Evolutionary conservation across 2,797 vertebrate species (phyloP).

Genomic region (Sebastes steindachneri): DNA sequence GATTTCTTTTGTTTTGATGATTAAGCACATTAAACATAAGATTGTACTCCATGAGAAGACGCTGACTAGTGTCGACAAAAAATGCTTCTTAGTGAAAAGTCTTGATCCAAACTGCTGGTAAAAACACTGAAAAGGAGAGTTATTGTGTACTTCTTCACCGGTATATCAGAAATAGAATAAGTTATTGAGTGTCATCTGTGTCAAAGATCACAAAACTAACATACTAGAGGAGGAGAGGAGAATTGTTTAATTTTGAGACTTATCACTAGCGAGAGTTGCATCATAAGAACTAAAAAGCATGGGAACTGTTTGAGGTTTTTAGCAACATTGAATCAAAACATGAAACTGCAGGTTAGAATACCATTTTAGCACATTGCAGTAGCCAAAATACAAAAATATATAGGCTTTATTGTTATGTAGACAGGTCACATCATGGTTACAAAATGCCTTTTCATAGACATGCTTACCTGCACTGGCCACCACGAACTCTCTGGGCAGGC

Average conservation of each 20-base stretch:
- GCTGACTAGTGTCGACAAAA: neutral
- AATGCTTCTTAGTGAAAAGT: neutral
- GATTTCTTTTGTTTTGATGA: neutral
- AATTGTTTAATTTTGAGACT: neutral
- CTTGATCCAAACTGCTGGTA: neutral
- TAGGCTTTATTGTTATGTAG: neutral
- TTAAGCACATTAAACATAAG: neutral
- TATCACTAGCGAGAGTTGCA: neutral
- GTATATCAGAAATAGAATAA: neutral
- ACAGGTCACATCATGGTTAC: neutral
- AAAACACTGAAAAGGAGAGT: neutral
- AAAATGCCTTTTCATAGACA: neutral
- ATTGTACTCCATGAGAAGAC: neutral
- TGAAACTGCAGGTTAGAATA: neutral
- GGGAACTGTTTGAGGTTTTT: neutral
- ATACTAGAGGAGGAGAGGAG: neutral
- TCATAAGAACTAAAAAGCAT: neutral
- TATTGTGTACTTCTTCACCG: neutral
- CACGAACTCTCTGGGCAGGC: constrained; percentile 93
- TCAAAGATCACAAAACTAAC: neutral
- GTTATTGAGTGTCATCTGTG: neutral
- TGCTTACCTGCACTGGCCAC: constrained; percentile 93
- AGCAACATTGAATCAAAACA: neutral
- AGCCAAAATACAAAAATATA: neutral
- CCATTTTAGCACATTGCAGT: neutral